Percentiles rank a stretch among this genome's conserved stretches.
These are phyloP conservation scores for Eucidaris tribuloides DNA, from an alignment of 35 echinoderm and acorn worm species.

Conservation along the genomic window DNA sequence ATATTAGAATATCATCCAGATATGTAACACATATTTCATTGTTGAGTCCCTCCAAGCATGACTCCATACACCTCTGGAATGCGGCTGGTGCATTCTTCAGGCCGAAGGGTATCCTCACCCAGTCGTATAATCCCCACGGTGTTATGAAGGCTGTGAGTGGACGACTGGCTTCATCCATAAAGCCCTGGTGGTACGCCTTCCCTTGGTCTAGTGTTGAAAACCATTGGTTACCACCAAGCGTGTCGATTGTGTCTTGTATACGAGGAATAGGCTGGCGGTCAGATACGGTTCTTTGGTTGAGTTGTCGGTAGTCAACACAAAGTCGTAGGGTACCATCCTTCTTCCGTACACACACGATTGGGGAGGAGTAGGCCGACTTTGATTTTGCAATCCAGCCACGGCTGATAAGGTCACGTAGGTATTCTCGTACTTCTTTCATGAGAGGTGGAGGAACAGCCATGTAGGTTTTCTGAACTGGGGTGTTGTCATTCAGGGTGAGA, in stretches of 20 bases:
- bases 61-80: constrained; percentile 33
- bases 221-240: constrained; percentile 39
- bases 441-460: constrained; percentile 30
- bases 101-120: constrained; percentile 47
- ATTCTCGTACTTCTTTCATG: constrained; percentile 6
- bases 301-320: constrained; percentile 27
- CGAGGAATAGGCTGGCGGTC: constrained; percentile 29
- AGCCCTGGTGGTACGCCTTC: constrained; percentile 37
- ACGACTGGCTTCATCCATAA: constrained; percentile 17
- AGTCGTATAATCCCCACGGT: constrained; percentile 49
- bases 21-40: constrained; percentile 47
- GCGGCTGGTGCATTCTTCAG: constrained; percentile 51
- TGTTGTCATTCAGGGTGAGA: constrained; percentile 4
- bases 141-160: constrained; percentile 43
- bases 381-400: constrained; percentile 43
- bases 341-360: constrained; percentile 45
- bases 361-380: constrained; percentile 31
- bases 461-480: constrained; percentile 20
- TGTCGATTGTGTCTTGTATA: constrained; percentile 47
- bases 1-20: constrained; percentile 52
- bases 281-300: constrained; percentile 14
- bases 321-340: constrained; percentile 33
- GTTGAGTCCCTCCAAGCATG: constrained; percentile 20
- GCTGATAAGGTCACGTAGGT: constrained; percentile 20
- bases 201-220: constrained; percentile 58